Evolutionary conservation across 2,797 vertebrate species (phyloP).

Genomic region (Poecilia wingei): DNA sequence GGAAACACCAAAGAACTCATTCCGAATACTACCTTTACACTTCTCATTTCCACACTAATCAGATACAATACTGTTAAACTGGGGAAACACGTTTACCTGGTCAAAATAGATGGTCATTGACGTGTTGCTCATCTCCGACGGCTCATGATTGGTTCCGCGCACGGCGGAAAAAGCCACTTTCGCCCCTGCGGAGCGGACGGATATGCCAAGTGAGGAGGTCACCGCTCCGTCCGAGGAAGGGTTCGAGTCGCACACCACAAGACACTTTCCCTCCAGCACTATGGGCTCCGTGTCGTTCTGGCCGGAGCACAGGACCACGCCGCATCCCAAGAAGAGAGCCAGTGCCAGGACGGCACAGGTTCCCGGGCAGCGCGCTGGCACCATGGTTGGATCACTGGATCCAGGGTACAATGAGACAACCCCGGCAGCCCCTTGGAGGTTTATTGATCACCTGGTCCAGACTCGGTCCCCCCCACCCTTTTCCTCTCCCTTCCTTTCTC

Average conservation of each 20-base stretch:
- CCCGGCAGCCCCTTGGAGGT: conserved; percentile 83
- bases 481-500: conserved; percentile 53
- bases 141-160: conserved; percentile 90
- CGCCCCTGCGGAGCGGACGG: conserved; percentile 90
- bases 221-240: conserved; percentile 94
- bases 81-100: conserved; percentile 83
- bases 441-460: conserved; percentile 83
- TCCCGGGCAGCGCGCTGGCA: conserved; percentile 80
- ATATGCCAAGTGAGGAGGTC: conserved; percentile 95
- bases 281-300: conserved; percentile 99
- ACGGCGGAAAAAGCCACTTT: conserved; percentile 89
- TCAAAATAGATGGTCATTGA: conserved; percentile 97
- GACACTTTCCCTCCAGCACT: conserved; percentile 96
- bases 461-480: conserved; percentile 62
- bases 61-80: conserved; percentile 12
- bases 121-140: conserved; percentile 96
- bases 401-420: conserved; percentile 79
- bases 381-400: conserved; percentile 82
- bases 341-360: conserved; percentile 85
- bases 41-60: not conserved
- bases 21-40: not conserved
- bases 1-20: conserved; percentile 40
- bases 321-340: conserved; percentile 84
- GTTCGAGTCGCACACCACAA: conserved; percentile 98
- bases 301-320: conserved; percentile 79